Percentiles rank a stretch among this genome's conserved stretches.
These are phyloP conservation scores for Drosophila eugracilis DNA, from an alignment of 1,140 invertebrate species.

Conservation along the genomic window DNA sequence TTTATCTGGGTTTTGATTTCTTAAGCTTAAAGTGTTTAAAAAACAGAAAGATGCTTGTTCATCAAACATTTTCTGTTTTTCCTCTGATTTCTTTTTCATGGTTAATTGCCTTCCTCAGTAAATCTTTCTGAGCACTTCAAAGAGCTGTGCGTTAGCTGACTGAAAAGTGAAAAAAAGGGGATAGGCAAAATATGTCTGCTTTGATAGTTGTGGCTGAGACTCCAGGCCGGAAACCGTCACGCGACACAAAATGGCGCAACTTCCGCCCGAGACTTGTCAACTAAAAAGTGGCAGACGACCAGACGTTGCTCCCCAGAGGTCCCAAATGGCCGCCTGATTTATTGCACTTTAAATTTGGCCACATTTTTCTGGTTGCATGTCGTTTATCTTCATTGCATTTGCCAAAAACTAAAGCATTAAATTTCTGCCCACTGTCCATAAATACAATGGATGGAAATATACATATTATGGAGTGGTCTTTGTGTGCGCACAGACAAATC, in stretches of 20 bases:
- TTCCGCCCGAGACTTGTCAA: constrained; percentile 66
- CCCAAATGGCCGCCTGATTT: constrained; percentile 68
- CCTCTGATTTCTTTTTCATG: constrained; percentile 8
- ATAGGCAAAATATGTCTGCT: constrained; percentile 57
- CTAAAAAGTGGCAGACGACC: constrained; percentile 53
- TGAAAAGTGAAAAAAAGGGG: constrained; percentile 11
- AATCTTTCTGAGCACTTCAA: constrained; percentile 57
- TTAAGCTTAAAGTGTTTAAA: not conserved
- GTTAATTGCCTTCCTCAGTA: constrained; percentile 53
- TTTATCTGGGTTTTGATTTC: no score
- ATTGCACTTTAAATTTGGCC: constrained; percentile 77
- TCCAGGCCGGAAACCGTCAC: constrained; percentile 58
- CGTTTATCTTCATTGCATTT: constrained; percentile 80
- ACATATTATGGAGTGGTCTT: constrained; percentile 7
- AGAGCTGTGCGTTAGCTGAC: constrained; percentile 1
- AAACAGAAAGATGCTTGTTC: not conserved
- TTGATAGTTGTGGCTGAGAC: constrained; percentile 54
- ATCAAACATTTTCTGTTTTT: not conserved
- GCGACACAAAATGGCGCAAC: constrained; percentile 68
- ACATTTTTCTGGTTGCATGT: constrained; percentile 71
- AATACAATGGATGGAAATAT: constrained; percentile 21
- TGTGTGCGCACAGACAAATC: constrained; percentile 15
- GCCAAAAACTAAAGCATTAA: constrained; percentile 61
- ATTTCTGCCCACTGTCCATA: constrained; percentile 28
- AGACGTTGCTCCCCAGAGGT: constrained; percentile 24